Percentiles rank a stretch among this genome's conserved stretches.
Evolutionary conservation across 1,140 invertebrate species (phyloP).

Genomic region (Brachionus paranguensis): DNA sequence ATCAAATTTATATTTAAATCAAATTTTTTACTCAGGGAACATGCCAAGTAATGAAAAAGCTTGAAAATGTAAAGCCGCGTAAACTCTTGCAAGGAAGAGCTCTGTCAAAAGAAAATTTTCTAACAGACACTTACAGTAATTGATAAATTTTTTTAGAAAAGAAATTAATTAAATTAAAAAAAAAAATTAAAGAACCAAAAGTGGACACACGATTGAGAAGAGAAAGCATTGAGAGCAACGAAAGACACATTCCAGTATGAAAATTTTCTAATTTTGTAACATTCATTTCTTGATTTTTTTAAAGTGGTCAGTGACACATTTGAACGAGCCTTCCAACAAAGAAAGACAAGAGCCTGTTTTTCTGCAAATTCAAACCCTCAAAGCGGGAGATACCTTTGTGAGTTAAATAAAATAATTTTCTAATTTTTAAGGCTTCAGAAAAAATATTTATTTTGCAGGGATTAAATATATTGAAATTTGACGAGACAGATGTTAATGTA

Average conservation of each 20-base stretch:
- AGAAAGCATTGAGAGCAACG: neutral
- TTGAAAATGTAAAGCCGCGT: slow-evolving; percentile 5
- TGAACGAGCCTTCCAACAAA: neutral
- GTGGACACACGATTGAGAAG: neutral
- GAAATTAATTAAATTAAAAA: no score
- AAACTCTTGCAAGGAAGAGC: neutral
- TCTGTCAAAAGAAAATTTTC: slow-evolving; percentile 6
- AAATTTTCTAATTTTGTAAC: neutral
- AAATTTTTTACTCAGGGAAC: neutral
- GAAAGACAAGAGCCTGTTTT: neutral
- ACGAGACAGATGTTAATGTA: neutral
- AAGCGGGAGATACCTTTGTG: slow-evolving; percentile 32
- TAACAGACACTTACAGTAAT: slow-evolving; percentile 11
- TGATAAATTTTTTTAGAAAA: neutral
- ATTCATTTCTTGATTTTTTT: neutral
- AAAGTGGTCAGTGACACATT: slow-evolving; percentile 17
- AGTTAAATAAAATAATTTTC: neutral
- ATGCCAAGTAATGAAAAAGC: slow-evolving; percentile 37
- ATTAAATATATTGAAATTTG: slow-evolving; percentile 25
- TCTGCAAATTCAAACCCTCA: slow-evolving; percentile 21
- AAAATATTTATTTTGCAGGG: neutral
- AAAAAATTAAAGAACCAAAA: neutral
- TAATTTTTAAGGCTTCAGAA: neutral
- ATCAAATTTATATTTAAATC: neutral
- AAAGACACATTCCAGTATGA: neutral